phyloP scores from a whole-genome alignment of 2,113 vertebrate species.

The Nibea albiflora region DNA sequence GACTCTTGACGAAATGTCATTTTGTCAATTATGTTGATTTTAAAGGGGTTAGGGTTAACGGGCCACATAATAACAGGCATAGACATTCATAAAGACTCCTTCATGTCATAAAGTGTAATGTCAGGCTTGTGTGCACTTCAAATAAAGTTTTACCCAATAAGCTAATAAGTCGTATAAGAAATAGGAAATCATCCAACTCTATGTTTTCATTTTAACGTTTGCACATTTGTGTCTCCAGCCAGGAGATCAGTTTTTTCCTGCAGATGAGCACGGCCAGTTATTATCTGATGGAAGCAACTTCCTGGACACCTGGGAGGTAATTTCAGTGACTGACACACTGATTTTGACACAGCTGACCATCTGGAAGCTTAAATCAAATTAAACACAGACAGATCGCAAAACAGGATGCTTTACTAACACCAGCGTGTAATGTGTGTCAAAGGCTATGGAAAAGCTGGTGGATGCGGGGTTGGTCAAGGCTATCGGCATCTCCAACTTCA shows the following conservation, averaged over 20 bases:
- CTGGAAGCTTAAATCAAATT: not conserved
- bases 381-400: not conserved
- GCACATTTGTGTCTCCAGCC: conserved; percentile 56
- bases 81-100: no score
- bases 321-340: not conserved
- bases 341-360: not conserved
- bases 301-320: conserved; percentile 82
- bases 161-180: not conserved
- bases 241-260: conserved; percentile 64
- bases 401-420: not conserved
- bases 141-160: no score
- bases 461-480: conserved; percentile 88
- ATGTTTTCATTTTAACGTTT: not conserved
- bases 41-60: no score
- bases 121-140: no score
- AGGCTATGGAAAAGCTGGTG: conserved; percentile 93
- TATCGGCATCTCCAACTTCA: conserved; percentile 92
- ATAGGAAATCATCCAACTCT: no score
- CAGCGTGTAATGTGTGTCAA: not conserved
- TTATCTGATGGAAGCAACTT: conserved; percentile 72
- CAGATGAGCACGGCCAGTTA: conserved; percentile 53
- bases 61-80: no score
- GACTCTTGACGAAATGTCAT: no score
- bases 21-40: no score
- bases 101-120: no score